Evolutionary conservation across 1,140 invertebrate species (phyloP), one percentile per base, ranked within the genome.

Genomic region (Nymphalis io): DNA sequence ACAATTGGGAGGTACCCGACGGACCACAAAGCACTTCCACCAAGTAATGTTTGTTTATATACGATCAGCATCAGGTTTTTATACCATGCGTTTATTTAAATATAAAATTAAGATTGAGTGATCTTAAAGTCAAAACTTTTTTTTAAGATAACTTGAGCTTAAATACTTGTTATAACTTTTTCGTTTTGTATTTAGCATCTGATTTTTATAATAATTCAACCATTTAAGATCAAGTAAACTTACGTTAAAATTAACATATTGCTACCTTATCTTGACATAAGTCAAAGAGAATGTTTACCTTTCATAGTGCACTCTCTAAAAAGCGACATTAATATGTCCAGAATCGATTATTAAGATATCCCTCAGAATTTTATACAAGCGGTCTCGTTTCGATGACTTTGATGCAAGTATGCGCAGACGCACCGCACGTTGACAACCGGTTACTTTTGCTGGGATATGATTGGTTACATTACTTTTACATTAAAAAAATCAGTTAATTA

Each of bases 401-500:
- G 51, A 63, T 59, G 38, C n/a, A 67, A 60, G 15, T 42, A 65
- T 55, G 57, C 46, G 68, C 39, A 46, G 44, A 57, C 55, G 44
- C 57, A 38, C 59, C n/a, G 62, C 44, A 38, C 42, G 40, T 55
- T 40, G 55, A 20, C 48, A 73, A 73, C 71, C 71, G 71, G 71
- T 73, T 64, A 53, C 18, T 20, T 46, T 60, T 27, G 33, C 33
- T 20, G 39, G 6, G 18, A 33, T 8, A 44, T 39, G 51, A 27
- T 16, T 5, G 51, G n/a, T 27, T 21, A 72, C 39, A 63, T 58
- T 61, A 72, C 70, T 72, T 67, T 72, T 71, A 66, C 63, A 61
- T 61, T n/a, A 51, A 18, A 8, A n/a, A n/a, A 46, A 16, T 46
- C 44, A 18, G 44, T 46, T n/a, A 46, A 46, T 46, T 46, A 46